A percentile compares a stretch with the other conserved stretches of the same genome.
phyloP scores from a whole-genome alignment of 2,113 vertebrate genomes.

The Xiphophorus couchianus region DNA sequence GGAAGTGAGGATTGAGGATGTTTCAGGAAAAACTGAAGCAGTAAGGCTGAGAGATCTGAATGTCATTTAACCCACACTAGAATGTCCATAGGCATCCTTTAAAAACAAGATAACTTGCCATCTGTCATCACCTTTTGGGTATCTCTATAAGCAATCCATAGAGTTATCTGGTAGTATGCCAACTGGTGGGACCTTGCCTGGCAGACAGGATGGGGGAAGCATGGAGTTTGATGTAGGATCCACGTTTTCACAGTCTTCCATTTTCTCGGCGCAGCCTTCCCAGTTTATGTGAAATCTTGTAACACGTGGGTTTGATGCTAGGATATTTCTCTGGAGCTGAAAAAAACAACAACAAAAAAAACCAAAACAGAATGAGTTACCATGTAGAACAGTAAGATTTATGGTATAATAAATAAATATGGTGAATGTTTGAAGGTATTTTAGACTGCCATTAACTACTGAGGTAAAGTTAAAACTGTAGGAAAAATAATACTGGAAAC shows the following conservation, averaged over 20 bases:
- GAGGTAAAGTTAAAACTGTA: neutral
- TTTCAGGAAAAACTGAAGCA: conserved; percentile 48
- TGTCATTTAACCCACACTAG: conserved; percentile 51
- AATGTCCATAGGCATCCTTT: conserved; percentile 67
- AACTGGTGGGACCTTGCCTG: conserved; percentile 82
- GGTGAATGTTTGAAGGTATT: neutral
- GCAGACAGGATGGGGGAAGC: conserved; percentile 83
- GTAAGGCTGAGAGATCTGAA: conserved; percentile 65
- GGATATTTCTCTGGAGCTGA: conserved; percentile 91
- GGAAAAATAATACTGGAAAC: too few species aligned
- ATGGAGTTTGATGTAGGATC: conserved; percentile 83
- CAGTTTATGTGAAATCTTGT: conserved; percentile 95
- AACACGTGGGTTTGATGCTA: conserved; percentile 90
- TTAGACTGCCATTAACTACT: neutral
- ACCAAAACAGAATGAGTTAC: neutral
- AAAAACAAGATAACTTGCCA: conserved; percentile 33
- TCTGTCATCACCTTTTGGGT: conserved; percentile 12
- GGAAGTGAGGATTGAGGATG: conserved; percentile 29
- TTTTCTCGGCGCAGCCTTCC: conserved; percentile 85
- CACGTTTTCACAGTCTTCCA: conserved; percentile 88
- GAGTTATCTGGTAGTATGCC: conserved; percentile 89
- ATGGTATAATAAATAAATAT: neutral
- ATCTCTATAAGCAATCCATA: conserved; percentile 87
- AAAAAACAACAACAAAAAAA: neutral
- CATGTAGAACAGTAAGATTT: neutral